phyloP scores from a whole-genome alignment of 2,113 vertebrate species.

The Cichladusa arquata region DNA sequence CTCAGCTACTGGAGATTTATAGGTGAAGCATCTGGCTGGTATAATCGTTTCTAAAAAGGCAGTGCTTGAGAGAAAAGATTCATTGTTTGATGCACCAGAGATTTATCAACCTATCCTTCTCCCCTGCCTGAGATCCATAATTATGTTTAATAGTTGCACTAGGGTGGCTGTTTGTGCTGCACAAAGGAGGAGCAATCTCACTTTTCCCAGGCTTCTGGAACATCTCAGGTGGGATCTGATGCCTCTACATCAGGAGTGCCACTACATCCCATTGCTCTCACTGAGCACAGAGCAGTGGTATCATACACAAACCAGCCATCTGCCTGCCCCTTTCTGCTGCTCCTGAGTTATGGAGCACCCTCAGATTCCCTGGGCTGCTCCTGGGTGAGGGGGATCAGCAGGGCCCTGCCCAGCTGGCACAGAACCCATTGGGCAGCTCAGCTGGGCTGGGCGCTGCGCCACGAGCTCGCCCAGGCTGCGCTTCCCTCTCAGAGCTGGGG shows the following conservation, averaged over 20 bases:
- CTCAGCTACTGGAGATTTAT: background rate
- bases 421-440: rapidly evolving
- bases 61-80: background rate
- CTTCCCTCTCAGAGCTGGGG: background rate
- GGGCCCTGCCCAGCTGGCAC: background rate
- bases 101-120: background rate
- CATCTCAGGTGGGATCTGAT: background rate
- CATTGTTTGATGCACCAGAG: background rate
- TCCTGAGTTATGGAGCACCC: rapidly evolving
- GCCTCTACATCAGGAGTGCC: background rate
- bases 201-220: background rate
- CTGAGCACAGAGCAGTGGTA: background rate
- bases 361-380: rapidly evolving
- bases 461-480: background rate
- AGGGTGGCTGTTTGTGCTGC: background rate
- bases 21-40: background rate
- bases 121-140: background rate
- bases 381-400: background rate
- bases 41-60: background rate
- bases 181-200: background rate
- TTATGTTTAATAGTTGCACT: background rate
- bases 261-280: background rate
- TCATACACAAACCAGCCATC: rapidly evolving
- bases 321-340: background rate
- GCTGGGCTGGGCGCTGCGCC: background rate